These are phyloP conservation scores for Acipenser transmontanus DNA, from an alignment of 2,797 vertebrate species.

Conservation along the genomic window DNA sequence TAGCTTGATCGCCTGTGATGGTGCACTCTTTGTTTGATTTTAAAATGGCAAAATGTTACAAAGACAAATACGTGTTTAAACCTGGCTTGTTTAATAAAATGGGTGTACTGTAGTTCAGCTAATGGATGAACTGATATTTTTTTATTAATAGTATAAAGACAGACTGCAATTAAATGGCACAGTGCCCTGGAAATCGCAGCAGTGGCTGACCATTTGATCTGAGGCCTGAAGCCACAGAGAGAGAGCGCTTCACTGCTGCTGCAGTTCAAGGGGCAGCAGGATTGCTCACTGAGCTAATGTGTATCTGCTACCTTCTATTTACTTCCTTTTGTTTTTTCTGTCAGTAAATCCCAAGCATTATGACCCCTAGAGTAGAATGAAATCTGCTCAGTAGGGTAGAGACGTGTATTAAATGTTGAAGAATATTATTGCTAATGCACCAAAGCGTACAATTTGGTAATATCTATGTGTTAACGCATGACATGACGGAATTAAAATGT, in stretches of 20 bases:
- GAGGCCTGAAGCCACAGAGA: constrained; percentile 34
- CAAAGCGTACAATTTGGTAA: not conserved
- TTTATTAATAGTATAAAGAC: no score
- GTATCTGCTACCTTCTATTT: constrained; percentile 28
- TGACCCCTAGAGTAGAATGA: constrained; percentile 40
- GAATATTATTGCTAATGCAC: not conserved
- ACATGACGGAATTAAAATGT: no score
- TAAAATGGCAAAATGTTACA: no score
- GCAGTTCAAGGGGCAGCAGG: constrained; percentile 32
- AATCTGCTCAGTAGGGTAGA: constrained; percentile 46
- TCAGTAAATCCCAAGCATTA: constrained; percentile 50
- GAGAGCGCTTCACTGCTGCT: constrained; percentile 17
- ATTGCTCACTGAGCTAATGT: constrained; percentile 36
- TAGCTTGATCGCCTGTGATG: no score
- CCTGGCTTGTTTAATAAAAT: no score
- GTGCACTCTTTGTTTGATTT: no score
- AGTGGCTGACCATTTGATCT: constrained; percentile 28
- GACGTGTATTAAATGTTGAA: constrained; percentile 13
- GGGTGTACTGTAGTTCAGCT: no score
- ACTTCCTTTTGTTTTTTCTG: constrained; percentile 39
- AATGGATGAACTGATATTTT: no score
- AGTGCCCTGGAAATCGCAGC: no score
- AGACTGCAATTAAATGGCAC: no score
- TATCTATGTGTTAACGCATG: not conserved
- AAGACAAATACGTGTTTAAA: no score